These are phyloP conservation scores for Eublepharis macularius DNA, from an alignment of 2,113 vertebrate species.

Conservation along the genomic window DNA sequence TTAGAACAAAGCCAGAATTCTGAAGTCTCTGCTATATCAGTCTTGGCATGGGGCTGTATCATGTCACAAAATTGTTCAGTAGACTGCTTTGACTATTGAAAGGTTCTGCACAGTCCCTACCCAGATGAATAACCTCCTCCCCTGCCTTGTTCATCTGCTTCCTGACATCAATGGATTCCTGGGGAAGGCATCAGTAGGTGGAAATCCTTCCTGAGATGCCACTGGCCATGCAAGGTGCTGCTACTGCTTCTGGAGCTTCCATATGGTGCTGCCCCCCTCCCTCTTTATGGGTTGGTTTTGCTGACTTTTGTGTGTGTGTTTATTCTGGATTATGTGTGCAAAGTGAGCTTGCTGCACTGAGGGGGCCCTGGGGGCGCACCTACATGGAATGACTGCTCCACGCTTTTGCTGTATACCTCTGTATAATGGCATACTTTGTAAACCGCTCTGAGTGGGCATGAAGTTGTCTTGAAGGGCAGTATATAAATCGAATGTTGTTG, in stretches of 20 bases:
- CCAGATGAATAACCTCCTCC: too few species aligned
- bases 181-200: neutral
- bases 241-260: neutral
- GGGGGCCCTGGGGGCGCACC: too few species aligned
- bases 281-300: neutral
- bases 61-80: neutral
- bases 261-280: neutral
- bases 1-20: neutral
- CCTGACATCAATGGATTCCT: neutral
- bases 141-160: too few species aligned
- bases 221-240: neutral
- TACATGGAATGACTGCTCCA: too few species aligned
- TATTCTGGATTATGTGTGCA: too few species aligned
- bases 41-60: neutral
- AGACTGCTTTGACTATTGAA: neutral
- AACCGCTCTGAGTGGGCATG: too few species aligned
- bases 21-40: neutral
- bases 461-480: too few species aligned
- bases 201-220: neutral
- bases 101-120: too few species aligned
- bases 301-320: neutral
- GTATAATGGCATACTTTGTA: too few species aligned
- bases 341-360: neutral
- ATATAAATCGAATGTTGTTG: too few species aligned
- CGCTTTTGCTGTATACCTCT: too few species aligned